Percentiles rank a stretch among this genome's conserved stretches.
Conservation (phyloP, 2,888 invertebrate genomes). For the Unio pictorum region DNA sequence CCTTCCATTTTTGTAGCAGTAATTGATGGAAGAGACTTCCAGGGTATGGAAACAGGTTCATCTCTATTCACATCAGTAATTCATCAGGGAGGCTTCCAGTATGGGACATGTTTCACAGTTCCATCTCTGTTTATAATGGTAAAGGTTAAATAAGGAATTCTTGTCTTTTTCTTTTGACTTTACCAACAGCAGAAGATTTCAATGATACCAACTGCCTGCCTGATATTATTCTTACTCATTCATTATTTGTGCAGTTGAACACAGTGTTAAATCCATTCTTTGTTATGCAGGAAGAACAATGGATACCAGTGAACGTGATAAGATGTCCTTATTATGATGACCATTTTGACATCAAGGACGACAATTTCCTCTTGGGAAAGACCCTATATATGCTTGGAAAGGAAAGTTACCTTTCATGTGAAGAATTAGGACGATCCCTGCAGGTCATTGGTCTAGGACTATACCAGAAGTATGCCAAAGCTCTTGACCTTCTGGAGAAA, state of each 20-base stretch:
- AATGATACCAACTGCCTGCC: not conserved
- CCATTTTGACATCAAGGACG: constrained; percentile 88
- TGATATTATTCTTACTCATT: not conserved
- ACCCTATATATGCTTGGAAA: constrained; percentile 75
- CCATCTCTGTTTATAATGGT: not conserved
- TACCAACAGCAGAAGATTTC: not conserved
- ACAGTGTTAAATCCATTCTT: constrained; percentile 7
- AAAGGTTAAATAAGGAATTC: not conserved
- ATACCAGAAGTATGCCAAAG: constrained; percentile 80
- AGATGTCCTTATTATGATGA: constrained; percentile 89
- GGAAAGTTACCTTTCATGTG: constrained; percentile 22
- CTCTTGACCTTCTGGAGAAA: constrained; percentile 48
- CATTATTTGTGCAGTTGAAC: constrained; percentile 1
- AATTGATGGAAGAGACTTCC: constrained; percentile 1
- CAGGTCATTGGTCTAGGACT: constrained; percentile 79
- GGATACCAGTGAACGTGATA: constrained; percentile 84
- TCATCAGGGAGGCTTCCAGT: too few species aligned
- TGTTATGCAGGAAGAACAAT: constrained; percentile 72
- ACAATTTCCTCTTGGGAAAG: constrained; percentile 84
- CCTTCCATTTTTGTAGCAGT: not conserved
- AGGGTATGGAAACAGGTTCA: too few species aligned
- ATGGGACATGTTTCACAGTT: not conserved
- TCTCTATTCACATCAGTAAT: too few species aligned
- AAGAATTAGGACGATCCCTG: constrained; percentile 57
- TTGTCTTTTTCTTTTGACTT: not conserved